Conservation (phyloP, 2,113 vertebrate genomes). For the Cathartes aura region DNA sequence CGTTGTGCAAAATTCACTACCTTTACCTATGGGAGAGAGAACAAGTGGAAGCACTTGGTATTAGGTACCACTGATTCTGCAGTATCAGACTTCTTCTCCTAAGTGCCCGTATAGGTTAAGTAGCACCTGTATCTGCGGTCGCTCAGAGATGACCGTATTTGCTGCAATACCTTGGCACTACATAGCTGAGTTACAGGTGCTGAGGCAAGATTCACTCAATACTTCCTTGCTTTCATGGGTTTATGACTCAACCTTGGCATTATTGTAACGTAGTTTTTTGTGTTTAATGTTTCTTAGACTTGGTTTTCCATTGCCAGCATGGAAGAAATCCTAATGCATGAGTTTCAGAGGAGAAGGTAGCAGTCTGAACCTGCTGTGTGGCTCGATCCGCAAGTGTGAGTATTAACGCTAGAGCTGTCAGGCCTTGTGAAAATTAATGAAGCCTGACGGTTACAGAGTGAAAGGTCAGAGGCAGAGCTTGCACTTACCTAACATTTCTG, state of each 20-base stretch:
- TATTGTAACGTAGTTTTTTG: slow-evolving; percentile 83
- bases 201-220: background rate
- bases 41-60: background rate
- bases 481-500: slow-evolving; percentile 73
- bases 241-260: slow-evolving; percentile 63
- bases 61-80: background rate
- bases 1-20: rapidly evolving
- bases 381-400: slow-evolving; percentile 85
- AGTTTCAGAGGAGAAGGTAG: slow-evolving; percentile 84
- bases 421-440: slow-evolving; percentile 82
- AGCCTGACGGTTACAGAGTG: slow-evolving; percentile 80
- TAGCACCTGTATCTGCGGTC: background rate
- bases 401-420: slow-evolving; percentile 81
- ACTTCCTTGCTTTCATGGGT: slow-evolving; percentile 72
- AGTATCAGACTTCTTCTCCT: background rate
- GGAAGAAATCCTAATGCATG: slow-evolving; percentile 83
- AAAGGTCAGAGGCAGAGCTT: slow-evolving; percentile 80
- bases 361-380: slow-evolving; percentile 82
- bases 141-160: background rate
- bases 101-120: background rate
- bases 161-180: rapidly evolving
- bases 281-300: slow-evolving; percentile 86
- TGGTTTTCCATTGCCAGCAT: slow-evolving; percentile 85
- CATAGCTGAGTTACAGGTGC: rapidly evolving
- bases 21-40: background rate